phyloP scores from a whole-genome alignment of 1,140 invertebrate genomes.

The Eufriesea mexicana region DNA sequence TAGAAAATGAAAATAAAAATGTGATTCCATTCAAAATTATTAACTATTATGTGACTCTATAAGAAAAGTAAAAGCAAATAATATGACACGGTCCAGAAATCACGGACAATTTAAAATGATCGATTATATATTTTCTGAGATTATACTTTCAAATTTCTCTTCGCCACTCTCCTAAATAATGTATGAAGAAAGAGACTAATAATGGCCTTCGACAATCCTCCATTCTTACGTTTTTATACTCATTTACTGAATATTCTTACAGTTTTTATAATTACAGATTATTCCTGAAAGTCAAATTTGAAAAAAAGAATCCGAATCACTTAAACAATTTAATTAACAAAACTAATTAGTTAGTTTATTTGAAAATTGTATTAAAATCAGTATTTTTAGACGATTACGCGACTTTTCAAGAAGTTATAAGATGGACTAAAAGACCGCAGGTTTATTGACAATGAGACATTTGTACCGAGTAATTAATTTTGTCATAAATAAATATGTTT shows the following conservation, averaged over 20 bases:
- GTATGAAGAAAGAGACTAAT: not conserved
- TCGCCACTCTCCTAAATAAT: not conserved
- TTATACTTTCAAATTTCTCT: not conserved
- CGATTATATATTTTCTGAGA: not conserved
- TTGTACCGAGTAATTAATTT: not conserved
- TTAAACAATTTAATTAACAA: not conserved
- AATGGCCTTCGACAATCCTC: not conserved
- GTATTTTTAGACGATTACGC: too few species aligned
- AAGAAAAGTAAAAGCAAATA: too few species aligned
- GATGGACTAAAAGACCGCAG: too few species aligned
- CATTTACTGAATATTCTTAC: not conserved
- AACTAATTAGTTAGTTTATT: not conserved
- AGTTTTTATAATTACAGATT: not conserved
- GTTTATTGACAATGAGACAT: too few species aligned
- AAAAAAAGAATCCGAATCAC: not conserved
- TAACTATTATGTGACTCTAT: not conserved
- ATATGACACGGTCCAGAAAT: not conserved
- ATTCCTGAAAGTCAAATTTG: not conserved
- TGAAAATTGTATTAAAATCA: not conserved
- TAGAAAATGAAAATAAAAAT: conserved; percentile 31
- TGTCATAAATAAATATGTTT: not conserved
- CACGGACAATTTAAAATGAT: not conserved
- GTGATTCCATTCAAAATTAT: not conserved
- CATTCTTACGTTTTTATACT: not conserved
- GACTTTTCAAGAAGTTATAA: too few species aligned